Evolutionary conservation across 2,888 invertebrate species (phyloP).

Genomic region (Matsumyia berberina): DNA sequence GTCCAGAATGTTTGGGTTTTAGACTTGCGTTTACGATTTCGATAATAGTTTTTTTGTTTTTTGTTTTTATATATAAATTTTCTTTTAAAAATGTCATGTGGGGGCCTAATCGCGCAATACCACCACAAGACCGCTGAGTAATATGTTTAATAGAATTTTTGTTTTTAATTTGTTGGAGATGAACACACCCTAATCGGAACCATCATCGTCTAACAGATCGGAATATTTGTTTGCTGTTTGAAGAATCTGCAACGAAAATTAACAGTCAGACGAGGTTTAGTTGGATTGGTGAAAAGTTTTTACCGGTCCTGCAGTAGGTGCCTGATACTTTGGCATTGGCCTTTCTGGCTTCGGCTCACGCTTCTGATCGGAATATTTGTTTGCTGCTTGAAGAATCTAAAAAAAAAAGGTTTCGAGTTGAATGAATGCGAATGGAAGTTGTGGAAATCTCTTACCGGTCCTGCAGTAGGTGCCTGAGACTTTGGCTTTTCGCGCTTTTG

Average conservation of each 20-base stretch:
- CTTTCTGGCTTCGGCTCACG: too few relatives aligned
- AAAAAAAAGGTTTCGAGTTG: not conserved
- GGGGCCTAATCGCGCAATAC: slow-evolving; percentile 46
- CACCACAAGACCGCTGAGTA: slow-evolving; percentile 69
- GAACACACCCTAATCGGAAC: slow-evolving; percentile 79
- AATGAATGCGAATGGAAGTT: too few relatives aligned
- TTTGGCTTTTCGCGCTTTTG: slow-evolving; percentile 87
- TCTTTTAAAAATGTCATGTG: slow-evolving; percentile 66
- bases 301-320: too few relatives aligned
- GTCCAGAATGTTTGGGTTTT: slow-evolving; percentile 35
- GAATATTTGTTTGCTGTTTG: slow-evolving; percentile 91
- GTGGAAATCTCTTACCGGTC: slow-evolving; percentile 86
- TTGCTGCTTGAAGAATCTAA: not conserved
- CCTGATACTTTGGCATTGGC: too few relatives aligned
- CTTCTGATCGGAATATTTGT: too few relatives aligned
- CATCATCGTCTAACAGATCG: slow-evolving; percentile 89
- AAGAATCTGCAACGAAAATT: slow-evolving; percentile 86
- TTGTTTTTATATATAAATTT: slow-evolving; percentile 28
- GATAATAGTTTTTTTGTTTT: slow-evolving; percentile 30
- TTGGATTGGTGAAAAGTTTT: too few relatives aligned
- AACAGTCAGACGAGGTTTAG: too few relatives aligned
- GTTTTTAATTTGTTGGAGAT: slow-evolving; percentile 50
- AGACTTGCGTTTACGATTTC: slow-evolving; percentile 51
- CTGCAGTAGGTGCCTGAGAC: slow-evolving; percentile 88
- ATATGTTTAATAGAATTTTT: slow-evolving; percentile 50